These are phyloP conservation scores for Ips typographus DNA, from an alignment of 1,140 invertebrate genomes.

Conservation along the genomic window DNA sequence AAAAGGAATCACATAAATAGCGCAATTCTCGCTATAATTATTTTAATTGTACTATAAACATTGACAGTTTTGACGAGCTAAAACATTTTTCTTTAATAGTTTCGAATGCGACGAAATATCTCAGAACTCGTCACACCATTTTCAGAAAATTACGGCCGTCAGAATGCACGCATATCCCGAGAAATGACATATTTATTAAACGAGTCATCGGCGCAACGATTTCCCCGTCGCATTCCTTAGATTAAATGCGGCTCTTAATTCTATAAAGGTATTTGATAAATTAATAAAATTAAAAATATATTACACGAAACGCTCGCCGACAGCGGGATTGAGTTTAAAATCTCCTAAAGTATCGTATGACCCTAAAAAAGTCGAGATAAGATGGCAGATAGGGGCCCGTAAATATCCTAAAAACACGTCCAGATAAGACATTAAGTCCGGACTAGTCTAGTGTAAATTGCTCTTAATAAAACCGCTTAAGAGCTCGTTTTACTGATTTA, in stretches of 20 bases:
- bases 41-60: too few species aligned
- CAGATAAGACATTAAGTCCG: not conserved
- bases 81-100: too few species aligned
- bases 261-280: conserved; percentile 23
- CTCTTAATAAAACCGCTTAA: not conserved
- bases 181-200: conserved; percentile 27
- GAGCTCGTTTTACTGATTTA: not conserved
- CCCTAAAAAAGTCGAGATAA: conserved; percentile 10
- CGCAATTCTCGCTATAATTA: too few species aligned
- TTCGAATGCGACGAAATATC: not conserved
- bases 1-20: too few species aligned
- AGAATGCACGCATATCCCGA: conserved; percentile 13
- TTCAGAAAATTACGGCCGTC: conserved; percentile 19
- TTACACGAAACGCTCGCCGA: conserved; percentile 3
- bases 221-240: conserved; percentile 9
- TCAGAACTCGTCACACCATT: not conserved
- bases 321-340: conserved; percentile 19
- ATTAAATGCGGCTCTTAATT: conserved; percentile 21
- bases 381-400: conserved; percentile 4
- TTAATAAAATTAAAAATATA: conserved; percentile 25
- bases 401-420: conserved; percentile 4
- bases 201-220: conserved; percentile 5
- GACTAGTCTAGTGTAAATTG: not conserved
- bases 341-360: conserved; percentile 18
- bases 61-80: too few species aligned